These are phyloP conservation scores for Idaea dimidiata DNA, from an alignment of 2,888 invertebrate genomes.

Conservation along the genomic window DNA sequence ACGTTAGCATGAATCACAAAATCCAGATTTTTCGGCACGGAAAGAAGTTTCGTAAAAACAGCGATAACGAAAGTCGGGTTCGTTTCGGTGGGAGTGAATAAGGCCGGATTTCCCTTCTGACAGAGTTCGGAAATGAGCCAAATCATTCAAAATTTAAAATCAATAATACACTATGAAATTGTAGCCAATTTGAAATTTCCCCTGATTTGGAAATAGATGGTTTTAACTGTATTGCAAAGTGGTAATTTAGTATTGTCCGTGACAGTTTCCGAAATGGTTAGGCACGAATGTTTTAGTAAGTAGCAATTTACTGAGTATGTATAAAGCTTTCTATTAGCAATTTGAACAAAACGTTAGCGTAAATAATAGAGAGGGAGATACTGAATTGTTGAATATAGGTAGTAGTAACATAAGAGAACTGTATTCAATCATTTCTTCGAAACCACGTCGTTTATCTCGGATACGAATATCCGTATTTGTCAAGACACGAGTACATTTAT, in stretches of 20 bases:
- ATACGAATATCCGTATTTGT: conserved; percentile 16
- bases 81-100: too few relatives aligned
- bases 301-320: conserved; percentile 25
- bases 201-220: conserved; percentile 29
- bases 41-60: too few relatives aligned
- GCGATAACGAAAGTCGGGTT: too few relatives aligned
- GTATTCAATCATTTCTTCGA: background rate
- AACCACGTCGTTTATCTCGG: background rate
- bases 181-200: conserved; percentile 26
- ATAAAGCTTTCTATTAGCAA: conserved; percentile 27
- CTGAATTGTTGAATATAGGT: background rate
- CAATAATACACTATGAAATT: conserved; percentile 12
- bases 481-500: background rate
- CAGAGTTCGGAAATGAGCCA: background rate
- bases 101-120: background rate
- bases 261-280: conserved; percentile 31
- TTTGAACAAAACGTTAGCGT: conserved; percentile 15
- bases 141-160: background rate
- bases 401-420: background rate
- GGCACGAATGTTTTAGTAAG: conserved; percentile 31
- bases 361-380: conserved; percentile 8
- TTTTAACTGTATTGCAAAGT: conserved; percentile 28
- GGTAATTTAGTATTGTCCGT: conserved; percentile 31
- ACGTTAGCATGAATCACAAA: too few relatives aligned
- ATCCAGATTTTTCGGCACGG: too few relatives aligned